Conservation (phyloP, 2,888 invertebrate genomes). For the Scrobipalpa costella region DNA sequence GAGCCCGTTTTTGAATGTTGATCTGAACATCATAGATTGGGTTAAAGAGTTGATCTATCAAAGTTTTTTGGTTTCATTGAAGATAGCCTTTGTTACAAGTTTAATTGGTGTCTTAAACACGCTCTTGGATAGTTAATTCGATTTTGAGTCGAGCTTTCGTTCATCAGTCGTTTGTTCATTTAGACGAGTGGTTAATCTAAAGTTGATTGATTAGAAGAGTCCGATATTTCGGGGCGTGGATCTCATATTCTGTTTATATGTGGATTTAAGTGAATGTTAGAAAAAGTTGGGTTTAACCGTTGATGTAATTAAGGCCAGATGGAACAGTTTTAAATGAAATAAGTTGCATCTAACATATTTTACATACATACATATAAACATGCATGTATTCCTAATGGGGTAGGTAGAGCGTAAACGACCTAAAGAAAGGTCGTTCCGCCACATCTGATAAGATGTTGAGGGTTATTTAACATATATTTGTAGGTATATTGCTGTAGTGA, state of each 20-base stretch:
- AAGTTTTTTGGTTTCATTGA: conserved; percentile 76
- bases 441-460: too few relatives aligned
- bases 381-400: too few relatives aligned
- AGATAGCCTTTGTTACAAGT: conserved; percentile 77
- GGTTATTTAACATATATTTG: too few relatives aligned
- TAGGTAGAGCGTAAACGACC: too few relatives aligned
- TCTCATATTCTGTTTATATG: conserved; percentile 46
- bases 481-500: too few relatives aligned
- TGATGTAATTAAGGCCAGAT: conserved; percentile 18
- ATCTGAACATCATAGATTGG: conserved; percentile 63
- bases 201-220: conserved; percentile 76
- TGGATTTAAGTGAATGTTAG: conserved; percentile 47
- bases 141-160: conserved; percentile 61
- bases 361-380: too few relatives aligned
- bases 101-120: conserved; percentile 80
- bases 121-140: conserved; percentile 70
- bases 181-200: conserved; percentile 69
- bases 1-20: conserved; percentile 39
- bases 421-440: too few relatives aligned
- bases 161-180: conserved; percentile 66
- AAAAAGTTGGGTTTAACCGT: conserved; percentile 11
- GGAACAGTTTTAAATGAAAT: neutral
- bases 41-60: conserved; percentile 81
- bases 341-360: too few relatives aligned
- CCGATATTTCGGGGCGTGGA: conserved; percentile 59